Evolutionary conservation across 2,113 vertebrate genomes (phyloP).

Genomic region (Microcebus ravelobensis): DNA sequence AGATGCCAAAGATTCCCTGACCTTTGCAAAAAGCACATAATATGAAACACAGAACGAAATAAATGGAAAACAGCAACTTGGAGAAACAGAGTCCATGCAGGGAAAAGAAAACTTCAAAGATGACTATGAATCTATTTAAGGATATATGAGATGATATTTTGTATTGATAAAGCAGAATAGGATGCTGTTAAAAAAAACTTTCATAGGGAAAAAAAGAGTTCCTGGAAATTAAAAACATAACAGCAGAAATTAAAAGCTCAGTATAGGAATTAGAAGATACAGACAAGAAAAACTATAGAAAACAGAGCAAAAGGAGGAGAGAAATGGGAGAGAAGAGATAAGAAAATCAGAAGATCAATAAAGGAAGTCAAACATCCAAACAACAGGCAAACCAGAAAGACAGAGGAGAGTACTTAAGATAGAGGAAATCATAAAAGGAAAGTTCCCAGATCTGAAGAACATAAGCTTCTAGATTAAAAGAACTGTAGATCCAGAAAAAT

Average conservation of each 20-base stretch:
- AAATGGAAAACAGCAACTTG: neutral
- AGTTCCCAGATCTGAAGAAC: neutral
- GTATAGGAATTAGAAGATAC: neutral
- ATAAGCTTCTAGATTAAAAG: neutral
- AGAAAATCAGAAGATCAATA: neutral
- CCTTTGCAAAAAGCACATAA: neutral
- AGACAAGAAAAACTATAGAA: neutral
- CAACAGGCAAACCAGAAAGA: neutral
- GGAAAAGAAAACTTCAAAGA: neutral
- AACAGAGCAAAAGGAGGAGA: neutral
- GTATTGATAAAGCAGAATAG: neutral
- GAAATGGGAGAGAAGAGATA: neutral
- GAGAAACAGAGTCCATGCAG: neutral
- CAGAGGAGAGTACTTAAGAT: neutral
- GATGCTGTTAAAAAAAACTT: conserved; percentile 30
- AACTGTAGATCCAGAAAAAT: neutral
- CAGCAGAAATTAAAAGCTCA: conserved; percentile 4
- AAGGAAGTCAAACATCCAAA: neutral
- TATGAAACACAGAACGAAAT: neutral
- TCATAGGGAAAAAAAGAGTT: neutral
- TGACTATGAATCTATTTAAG: neutral
- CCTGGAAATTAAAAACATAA: conserved; percentile 30
- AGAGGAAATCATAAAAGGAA: neutral
- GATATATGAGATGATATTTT: neutral
- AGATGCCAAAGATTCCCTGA: neutral